A percentile compares a stretch with the other conserved stretches of the same genome.
Evolutionary conservation across 2,113 vertebrate genomes (phyloP).

Genomic region (Microtus pennsylvanicus): DNA sequence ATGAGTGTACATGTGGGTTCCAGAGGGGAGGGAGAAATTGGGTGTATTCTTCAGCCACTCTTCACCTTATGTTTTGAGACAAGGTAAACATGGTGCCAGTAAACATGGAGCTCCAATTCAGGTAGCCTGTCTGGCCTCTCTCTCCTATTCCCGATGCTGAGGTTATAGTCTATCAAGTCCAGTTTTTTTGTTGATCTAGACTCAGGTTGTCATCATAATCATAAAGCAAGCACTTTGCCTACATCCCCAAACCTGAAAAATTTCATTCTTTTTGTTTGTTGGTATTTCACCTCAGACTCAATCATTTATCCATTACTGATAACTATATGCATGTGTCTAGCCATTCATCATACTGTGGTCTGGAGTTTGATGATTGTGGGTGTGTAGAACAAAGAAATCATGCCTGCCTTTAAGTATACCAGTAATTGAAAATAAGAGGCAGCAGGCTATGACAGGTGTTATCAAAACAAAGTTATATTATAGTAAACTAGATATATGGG

Average conservation of each 20-base stretch:
- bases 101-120: neutral
- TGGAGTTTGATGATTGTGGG: neutral
- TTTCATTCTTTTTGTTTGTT: constrained; percentile 48
- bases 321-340: neutral
- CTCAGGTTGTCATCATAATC: neutral
- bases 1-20: neutral
- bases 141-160: neutral
- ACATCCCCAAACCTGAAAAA: neutral
- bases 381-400: neutral
- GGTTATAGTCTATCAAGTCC: neutral
- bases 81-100: too few species aligned
- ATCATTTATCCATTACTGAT: neutral
- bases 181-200: neutral
- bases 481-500: neutral
- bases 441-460: neutral
- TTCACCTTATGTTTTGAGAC: neutral
- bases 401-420: neutral
- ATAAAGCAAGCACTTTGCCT: neutral
- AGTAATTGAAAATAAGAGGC: neutral
- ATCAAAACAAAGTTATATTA: constrained; percentile 10
- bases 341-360: neutral
- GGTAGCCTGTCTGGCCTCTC: too few species aligned
- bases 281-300: neutral
- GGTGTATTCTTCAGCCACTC: too few species aligned
- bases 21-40: neutral